A percentile compares a stretch with the other conserved stretches of the same genome.
Evolutionary conservation across 2,113 vertebrate species (phyloP).

Genomic region (Phylloscopus trochilus): DNA sequence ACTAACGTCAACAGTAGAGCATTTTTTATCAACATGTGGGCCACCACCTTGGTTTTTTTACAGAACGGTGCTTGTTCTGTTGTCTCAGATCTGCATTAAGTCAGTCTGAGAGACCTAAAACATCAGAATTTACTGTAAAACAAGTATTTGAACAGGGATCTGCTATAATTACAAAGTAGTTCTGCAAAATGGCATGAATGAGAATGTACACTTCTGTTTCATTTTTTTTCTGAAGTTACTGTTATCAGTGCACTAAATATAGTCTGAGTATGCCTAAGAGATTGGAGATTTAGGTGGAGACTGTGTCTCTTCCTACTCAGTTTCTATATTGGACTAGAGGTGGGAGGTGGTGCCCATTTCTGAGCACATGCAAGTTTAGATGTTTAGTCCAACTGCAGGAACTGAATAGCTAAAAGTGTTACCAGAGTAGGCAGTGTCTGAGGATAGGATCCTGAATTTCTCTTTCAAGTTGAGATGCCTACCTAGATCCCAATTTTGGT

Average conservation of each 20-base stretch:
- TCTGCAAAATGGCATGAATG: not conserved
- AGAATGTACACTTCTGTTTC: not conserved
- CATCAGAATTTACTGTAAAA: not conserved
- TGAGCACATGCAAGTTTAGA: constrained; percentile 2
- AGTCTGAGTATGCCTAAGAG: not conserved
- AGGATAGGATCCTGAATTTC: constrained; percentile 11
- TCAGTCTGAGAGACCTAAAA: not conserved
- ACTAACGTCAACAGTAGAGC: not conserved
- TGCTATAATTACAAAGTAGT: not conserved
- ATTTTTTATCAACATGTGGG: not conserved
- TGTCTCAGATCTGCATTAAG: not conserved
- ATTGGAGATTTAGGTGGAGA: not conserved
- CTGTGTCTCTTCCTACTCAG: not conserved
- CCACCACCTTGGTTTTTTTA: not conserved
- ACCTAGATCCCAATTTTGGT: not conserved
- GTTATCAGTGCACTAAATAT: not conserved
- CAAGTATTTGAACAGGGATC: not conserved
- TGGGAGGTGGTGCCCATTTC: not conserved
- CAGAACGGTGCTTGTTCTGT: not conserved
- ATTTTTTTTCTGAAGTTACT: not conserved
- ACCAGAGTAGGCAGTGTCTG: constrained; percentile 26
- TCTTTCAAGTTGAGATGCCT: not conserved
- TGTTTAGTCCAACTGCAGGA: not conserved
- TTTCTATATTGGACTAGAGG: constrained; percentile 29
- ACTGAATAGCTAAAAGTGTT: not conserved